Percentiles rank a stretch among this genome's conserved stretches.
Conservation (phyloP, 2,113 vertebrate species). For the Erythrocebus patas region DNA sequence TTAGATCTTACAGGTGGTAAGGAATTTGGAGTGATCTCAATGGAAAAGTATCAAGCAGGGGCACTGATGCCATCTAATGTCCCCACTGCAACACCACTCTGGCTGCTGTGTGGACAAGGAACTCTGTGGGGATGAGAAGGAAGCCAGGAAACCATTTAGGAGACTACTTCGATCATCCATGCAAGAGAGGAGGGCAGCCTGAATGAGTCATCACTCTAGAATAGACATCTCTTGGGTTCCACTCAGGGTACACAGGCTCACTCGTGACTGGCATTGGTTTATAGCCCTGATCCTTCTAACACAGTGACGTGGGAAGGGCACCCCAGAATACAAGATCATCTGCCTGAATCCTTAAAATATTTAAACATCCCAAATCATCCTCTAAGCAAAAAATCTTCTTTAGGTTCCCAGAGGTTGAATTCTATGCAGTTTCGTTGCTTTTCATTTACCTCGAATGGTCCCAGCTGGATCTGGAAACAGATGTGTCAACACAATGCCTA, state of each 20-base stretch:
- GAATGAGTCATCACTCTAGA: background rate
- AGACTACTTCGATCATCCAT: too few relatives aligned
- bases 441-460: constrained; percentile 64
- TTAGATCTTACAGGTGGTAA: background rate
- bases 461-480: constrained; percentile 67
- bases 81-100: background rate
- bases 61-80: background rate
- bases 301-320: background rate
- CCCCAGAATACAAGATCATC: background rate
- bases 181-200: background rate
- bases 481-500: constrained; percentile 50
- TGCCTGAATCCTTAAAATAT: constrained; percentile 50
- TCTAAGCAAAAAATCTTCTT: background rate
- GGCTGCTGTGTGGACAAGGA: background rate
- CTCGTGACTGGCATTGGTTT: background rate
- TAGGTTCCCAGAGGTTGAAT: constrained; percentile 55
- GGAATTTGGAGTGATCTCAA: background rate
- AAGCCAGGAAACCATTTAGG: background rate
- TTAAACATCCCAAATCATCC: constrained; percentile 46
- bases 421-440: constrained; percentile 60
- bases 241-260: background rate
- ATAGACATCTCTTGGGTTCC: background rate
- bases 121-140: background rate
- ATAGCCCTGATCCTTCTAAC: background rate
- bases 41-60: background rate